Evolutionary conservation across 2,797 vertebrate genomes (phyloP).

Genomic region (Anabas testudineus): DNA sequence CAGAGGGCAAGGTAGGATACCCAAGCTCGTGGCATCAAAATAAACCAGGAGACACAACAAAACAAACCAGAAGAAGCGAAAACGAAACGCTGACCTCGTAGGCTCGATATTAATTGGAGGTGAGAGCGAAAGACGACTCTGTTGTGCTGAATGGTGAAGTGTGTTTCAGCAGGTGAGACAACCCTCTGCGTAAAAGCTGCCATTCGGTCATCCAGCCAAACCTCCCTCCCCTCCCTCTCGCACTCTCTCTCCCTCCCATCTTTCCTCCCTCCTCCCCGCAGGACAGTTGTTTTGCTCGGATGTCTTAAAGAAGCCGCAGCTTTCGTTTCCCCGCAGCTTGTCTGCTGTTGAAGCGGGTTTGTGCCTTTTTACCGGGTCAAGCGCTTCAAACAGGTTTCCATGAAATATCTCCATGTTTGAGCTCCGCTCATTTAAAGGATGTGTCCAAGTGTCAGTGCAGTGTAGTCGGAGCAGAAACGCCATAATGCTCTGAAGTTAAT

Average conservation of each 20-base stretch:
- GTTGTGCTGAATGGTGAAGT: conserved; percentile 72
- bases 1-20: conserved; percentile 38
- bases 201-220: conserved; percentile 79
- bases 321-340: conserved; percentile 36
- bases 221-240: conserved; percentile 30
- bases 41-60: conserved; percentile 31
- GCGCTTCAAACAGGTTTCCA: conserved; percentile 8
- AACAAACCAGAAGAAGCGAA: conserved; percentile 44
- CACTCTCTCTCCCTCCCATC: not conserved
- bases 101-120: conserved; percentile 77
- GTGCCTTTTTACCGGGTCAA: conserved; percentile 37
- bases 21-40: conserved; percentile 55
- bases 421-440: not conserved
- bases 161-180: conserved; percentile 87
- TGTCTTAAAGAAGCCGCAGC: conserved; percentile 86
- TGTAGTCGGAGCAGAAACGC: too few species aligned
- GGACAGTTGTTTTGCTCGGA: conserved; percentile 74
- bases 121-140: conserved; percentile 60
- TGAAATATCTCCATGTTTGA: not conserved
- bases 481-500: too few species aligned
- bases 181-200: conserved; percentile 85
- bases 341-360: not conserved
- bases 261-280: conserved; percentile 27
- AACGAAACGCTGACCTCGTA: conserved; percentile 66
- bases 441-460: not conserved